These are phyloP conservation scores for Limnephilus marmoratus DNA, from an alignment of 2,888 invertebrate genomes.

Conservation along the genomic window DNA sequence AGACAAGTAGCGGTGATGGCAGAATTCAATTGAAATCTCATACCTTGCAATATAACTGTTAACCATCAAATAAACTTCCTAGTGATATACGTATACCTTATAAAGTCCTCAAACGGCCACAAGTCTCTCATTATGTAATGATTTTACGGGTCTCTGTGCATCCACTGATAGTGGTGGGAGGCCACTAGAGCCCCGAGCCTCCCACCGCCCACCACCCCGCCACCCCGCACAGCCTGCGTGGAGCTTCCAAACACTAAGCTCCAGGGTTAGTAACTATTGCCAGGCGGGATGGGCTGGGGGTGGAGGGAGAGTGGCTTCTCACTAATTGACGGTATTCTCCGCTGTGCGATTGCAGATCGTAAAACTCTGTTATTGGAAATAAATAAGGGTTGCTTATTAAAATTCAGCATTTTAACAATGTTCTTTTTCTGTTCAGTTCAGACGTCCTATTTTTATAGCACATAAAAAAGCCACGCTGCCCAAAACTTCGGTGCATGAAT, in stretches of 20 bases:
- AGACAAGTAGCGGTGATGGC: not conserved
- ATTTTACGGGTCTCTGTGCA: constrained; percentile 28
- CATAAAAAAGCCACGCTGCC: too few relatives aligned
- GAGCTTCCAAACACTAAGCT: constrained; percentile 9
- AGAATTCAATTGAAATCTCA: not conserved
- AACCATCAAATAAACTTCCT: not conserved
- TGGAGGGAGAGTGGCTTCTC: not conserved
- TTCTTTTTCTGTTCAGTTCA: too few relatives aligned
- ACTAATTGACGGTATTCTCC: constrained; percentile 24
- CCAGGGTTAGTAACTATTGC: constrained; percentile 27
- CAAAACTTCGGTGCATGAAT: too few relatives aligned
- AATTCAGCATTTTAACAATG: not conserved
- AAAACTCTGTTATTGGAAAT: not conserved
- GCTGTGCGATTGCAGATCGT: not conserved
- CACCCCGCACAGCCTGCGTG: not conserved
- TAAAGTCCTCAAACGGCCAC: not conserved
- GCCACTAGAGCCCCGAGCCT: not conserved
- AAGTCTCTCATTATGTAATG: constrained; percentile 29
- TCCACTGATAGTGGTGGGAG: not conserved
- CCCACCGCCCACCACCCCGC: not conserved
- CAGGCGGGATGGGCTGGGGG: not conserved
- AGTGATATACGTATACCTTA: not conserved
- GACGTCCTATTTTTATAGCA: too few relatives aligned
- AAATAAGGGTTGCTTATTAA: not conserved
- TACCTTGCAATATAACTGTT: not conserved